phyloP scores from a whole-genome alignment of 2,113 vertebrate species.

The Cariama cristata region DNA sequence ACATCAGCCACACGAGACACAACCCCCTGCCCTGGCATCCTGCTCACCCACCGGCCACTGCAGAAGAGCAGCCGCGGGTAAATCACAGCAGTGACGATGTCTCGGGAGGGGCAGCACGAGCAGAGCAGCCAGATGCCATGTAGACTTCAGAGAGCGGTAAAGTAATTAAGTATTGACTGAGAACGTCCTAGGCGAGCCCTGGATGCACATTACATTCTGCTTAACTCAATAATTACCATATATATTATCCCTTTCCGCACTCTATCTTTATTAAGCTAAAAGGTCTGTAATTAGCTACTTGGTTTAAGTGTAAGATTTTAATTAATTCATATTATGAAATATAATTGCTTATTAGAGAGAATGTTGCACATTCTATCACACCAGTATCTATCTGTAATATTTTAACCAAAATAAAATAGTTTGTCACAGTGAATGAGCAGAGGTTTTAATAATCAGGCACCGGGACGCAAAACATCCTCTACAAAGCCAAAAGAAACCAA shows the following conservation, averaged over 20 bases:
- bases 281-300: conserved; percentile 61
- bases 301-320: conserved; percentile 44
- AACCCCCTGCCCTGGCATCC: neutral
- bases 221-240: conserved; percentile 58
- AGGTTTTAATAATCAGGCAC: neutral
- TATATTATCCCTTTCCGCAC: conserved; percentile 18
- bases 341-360: conserved; percentile 16
- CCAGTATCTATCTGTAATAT: neutral
- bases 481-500: neutral
- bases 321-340: conserved; percentile 36
- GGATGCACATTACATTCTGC: conserved; percentile 22
- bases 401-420: neutral
- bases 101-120: neutral
- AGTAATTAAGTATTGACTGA: conserved; percentile 66
- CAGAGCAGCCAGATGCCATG: neutral
- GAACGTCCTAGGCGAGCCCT: conserved; percentile 18
- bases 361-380: neutral
- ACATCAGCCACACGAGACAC: fast-evolving
- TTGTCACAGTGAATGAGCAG: neutral
- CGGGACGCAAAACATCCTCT: neutral
- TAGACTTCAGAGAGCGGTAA: conserved; percentile 3
- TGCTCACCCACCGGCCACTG: fast-evolving
- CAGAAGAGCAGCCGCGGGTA: neutral
- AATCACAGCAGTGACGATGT: neutral
- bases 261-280: conserved; percentile 59